Percentiles rank a stretch among this genome's conserved stretches.
phyloP scores from a whole-genome alignment of 1,140 invertebrate genomes.

The Ceratitis capitata region DNA sequence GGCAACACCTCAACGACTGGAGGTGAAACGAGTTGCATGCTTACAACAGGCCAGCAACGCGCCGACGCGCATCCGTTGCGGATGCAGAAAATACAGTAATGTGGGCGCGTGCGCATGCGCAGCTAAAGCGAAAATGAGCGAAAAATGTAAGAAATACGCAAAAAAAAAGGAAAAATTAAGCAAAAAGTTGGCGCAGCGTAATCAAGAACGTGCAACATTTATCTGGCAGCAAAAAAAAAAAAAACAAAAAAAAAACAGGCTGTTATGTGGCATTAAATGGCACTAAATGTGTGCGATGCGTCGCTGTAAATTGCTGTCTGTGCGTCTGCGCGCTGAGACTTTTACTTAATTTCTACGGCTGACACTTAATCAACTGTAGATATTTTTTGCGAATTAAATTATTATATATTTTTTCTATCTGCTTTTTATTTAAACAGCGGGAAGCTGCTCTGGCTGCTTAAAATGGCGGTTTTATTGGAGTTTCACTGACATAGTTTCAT shows the following conservation, averaged over 20 bases:
- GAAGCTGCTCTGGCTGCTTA: not conserved
- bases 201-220: constrained; percentile 12
- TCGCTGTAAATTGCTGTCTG: not conserved
- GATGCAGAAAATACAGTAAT: constrained; percentile 9
- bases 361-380: not conserved
- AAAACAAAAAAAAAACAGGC: no score
- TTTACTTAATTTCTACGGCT: not conserved
- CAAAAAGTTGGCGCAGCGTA: not conserved
- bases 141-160: not conserved
- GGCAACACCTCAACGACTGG: not conserved
- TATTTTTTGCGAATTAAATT: not conserved
- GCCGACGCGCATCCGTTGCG: constrained; percentile 24
- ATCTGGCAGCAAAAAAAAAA: not conserved
- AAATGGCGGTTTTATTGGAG: not conserved
- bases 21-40: not conserved
- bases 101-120: constrained; percentile 16
- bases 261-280: constrained; percentile 23
- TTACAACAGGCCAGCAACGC: no score
- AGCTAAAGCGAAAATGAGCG: not conserved
- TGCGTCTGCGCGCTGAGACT: not conserved
- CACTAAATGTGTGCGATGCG: not conserved
- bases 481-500: not conserved
- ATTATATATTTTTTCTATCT: no score
- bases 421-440: not conserved
- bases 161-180: not conserved